A percentile compares a stretch with the other conserved stretches of the same genome.
Conservation (phyloP, 1,140 invertebrate genomes). For the Chironomus striatipennis region DNA sequence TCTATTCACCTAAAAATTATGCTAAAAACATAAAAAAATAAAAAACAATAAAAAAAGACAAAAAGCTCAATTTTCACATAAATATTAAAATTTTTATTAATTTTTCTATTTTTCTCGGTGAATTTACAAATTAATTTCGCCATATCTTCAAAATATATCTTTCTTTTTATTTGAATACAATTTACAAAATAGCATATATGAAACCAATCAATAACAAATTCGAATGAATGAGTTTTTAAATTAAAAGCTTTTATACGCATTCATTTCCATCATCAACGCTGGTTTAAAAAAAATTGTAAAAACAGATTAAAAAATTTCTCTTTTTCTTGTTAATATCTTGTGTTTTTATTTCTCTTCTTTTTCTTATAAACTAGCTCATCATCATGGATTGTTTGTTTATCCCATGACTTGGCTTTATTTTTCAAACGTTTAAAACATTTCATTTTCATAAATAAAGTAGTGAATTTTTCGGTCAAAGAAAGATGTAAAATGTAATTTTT, state of each 20-base stretch:
- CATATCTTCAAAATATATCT: neutral
- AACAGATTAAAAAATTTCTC: slow-evolving; percentile 3
- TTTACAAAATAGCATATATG: neutral
- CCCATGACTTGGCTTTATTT: neutral
- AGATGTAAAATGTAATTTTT: neutral
- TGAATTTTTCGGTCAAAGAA: slow-evolving; percentile 12
- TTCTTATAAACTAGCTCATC: neutral
- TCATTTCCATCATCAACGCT: neutral
- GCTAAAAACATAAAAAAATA: neutral
- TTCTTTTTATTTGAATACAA: neutral
- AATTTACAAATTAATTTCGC: neutral
- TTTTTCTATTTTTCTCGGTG: neutral
- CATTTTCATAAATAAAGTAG: neutral
- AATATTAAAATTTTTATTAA: neutral
- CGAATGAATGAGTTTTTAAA: neutral
- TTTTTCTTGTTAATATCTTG: neutral
- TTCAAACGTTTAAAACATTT: no score
- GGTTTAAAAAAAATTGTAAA: neutral
- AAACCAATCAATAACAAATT: neutral
- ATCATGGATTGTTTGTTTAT: neutral
- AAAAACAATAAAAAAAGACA: neutral
- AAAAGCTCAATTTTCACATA: neutral
- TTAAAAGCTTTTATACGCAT: neutral
- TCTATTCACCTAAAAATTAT: neutral
- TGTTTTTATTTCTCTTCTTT: neutral